phyloP scores from a whole-genome alignment of 1,140 invertebrate species.

The Bradynema listronoti region DNA sequence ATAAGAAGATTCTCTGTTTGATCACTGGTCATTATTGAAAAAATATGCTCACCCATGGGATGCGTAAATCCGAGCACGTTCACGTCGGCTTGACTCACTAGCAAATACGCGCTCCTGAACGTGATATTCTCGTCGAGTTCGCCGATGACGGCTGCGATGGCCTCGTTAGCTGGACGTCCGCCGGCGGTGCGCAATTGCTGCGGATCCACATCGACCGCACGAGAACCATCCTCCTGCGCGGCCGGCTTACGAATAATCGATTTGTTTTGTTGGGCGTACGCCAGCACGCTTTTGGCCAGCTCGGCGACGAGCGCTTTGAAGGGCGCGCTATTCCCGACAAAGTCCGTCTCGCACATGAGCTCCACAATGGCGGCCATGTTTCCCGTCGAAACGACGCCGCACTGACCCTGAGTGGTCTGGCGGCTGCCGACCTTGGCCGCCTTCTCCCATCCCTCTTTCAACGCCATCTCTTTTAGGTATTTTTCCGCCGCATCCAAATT shows the following conservation, averaged over 20 bases:
- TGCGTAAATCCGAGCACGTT: slow-evolving; percentile 39
- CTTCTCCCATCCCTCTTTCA: slow-evolving; percentile 62
- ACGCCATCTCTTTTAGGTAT: slow-evolving; percentile 61
- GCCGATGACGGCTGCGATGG: slow-evolving; percentile 46
- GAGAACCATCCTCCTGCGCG: neutral
- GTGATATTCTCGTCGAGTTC: slow-evolving; percentile 54
- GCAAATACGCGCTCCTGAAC: slow-evolving; percentile 24
- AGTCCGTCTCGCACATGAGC: slow-evolving; percentile 58
- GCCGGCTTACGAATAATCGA: slow-evolving; percentile 12
- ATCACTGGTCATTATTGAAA: too few relatives aligned
- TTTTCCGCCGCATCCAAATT: slow-evolving; percentile 60
- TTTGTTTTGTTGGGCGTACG: slow-evolving; percentile 1
- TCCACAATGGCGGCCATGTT: slow-evolving; percentile 59
- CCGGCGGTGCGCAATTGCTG: slow-evolving; percentile 16
- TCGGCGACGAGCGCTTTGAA: slow-evolving; percentile 45
- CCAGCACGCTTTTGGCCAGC: neutral
- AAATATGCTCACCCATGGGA: slow-evolving; percentile 51
- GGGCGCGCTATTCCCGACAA: slow-evolving; percentile 45
- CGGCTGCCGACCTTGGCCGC: slow-evolving; percentile 59
- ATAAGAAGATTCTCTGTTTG: too few relatives aligned
- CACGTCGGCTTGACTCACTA: slow-evolving; percentile 22
- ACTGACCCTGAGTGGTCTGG: slow-evolving; percentile 60
- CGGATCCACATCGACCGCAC: slow-evolving; percentile 5
- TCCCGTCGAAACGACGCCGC: slow-evolving; percentile 53
- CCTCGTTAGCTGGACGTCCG: slow-evolving; percentile 40